Percentiles rank a stretch among this genome's conserved stretches.
Conservation (phyloP, 2,888 invertebrate species). For the Chrysopilus asiliformis region DNA sequence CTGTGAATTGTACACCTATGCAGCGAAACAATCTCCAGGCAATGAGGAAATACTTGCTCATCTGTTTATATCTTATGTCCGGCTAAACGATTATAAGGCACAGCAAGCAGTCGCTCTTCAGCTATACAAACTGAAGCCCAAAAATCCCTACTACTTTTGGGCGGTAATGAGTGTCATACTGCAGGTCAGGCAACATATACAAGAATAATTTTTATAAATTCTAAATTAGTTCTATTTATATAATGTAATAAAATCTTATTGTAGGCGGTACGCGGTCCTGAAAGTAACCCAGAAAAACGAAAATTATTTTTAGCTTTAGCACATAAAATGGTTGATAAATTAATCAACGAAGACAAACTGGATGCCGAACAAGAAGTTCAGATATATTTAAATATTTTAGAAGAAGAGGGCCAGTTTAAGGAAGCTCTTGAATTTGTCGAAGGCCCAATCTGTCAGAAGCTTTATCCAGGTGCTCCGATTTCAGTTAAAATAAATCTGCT, state of each 20-base stretch:
- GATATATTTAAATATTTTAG: constrained; percentile 76
- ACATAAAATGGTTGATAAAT: constrained; percentile 86
- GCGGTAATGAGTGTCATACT: constrained; percentile 92
- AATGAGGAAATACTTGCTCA: constrained; percentile 90
- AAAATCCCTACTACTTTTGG: constrained; percentile 97
- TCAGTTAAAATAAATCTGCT: constrained; percentile 62
- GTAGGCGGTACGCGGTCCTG: constrained; percentile 37
- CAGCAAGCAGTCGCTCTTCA: constrained; percentile 84
- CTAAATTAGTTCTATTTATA: not conserved
- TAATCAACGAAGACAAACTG: constrained; percentile 72
- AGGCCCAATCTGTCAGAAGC: constrained; percentile 53
- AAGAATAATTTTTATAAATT: too few species aligned
- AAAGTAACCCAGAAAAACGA: constrained; percentile 42
- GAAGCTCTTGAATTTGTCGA: constrained; percentile 72
- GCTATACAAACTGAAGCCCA: constrained; percentile 80
- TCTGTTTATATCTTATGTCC: constrained; percentile 90
- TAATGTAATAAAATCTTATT: constrained; percentile 7
- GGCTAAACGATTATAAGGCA: constrained; percentile 75
- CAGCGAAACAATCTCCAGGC: constrained; percentile 67
- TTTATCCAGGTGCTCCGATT: constrained; percentile 53
- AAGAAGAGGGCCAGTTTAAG: constrained; percentile 65
- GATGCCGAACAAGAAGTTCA: constrained; percentile 91
- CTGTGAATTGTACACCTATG: constrained; percentile 78
- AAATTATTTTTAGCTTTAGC: constrained; percentile 73
- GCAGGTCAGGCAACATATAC: constrained; percentile 47